Conservation (phyloP, 2,113 vertebrate species). For the Sinocyclocheilus grahami region DNA sequence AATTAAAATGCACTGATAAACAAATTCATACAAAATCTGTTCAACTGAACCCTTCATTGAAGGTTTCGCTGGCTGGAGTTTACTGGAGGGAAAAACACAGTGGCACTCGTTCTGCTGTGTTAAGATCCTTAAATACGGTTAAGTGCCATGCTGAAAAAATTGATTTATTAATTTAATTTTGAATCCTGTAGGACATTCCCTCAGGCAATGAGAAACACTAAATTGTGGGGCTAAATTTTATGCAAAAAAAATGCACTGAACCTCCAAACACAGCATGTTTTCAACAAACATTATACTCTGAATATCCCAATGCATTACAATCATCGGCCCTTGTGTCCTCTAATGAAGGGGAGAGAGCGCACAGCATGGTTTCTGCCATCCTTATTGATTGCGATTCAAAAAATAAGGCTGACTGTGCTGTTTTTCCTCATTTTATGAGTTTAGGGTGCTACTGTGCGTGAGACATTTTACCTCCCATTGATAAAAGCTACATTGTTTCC, state of each 20-base stretch:
- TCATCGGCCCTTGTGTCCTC: neutral
- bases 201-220: neutral
- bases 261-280: neutral
- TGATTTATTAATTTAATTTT: neutral
- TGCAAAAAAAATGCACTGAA: neutral
- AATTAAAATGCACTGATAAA: neutral
- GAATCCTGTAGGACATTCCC: neutral
- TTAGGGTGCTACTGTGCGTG: neutral
- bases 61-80: neutral
- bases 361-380: neutral
- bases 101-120: neutral
- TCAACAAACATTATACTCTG: neutral
- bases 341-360: neutral
- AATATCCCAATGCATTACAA: neutral
- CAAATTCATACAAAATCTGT: neutral
- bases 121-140: neutral
- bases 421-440: neutral
- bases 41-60: neutral
- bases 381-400: neutral
- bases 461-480: neutral
- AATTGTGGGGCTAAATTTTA: neutral
- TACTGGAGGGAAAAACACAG: neutral
- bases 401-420: neutral
- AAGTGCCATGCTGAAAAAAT: neutral
- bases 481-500: slow-evolving; percentile 11